These are phyloP conservation scores for Antrozous pallidus DNA, from an alignment of 2,797 vertebrate species.

Conservation along the genomic window DNA sequence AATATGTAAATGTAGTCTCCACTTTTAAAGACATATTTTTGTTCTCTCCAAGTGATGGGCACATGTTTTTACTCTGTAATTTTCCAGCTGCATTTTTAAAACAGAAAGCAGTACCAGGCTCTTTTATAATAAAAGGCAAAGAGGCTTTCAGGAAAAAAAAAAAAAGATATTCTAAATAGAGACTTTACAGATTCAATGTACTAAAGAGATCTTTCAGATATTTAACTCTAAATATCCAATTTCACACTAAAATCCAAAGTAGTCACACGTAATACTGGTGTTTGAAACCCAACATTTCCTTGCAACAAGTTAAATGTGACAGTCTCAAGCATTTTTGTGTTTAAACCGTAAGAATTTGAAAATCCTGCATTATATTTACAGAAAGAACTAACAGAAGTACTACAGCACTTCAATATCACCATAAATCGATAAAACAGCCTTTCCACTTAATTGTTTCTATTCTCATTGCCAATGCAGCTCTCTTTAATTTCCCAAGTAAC, in stretches of 20 bases:
- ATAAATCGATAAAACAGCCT: background rate
- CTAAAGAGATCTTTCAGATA: conserved; percentile 56
- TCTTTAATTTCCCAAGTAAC: background rate
- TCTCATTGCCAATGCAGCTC: background rate
- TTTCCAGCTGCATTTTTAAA: conserved; percentile 73
- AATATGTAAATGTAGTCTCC: background rate
- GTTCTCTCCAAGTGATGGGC: conserved; percentile 36
- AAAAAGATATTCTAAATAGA: conserved; percentile 68
- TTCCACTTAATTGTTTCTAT: conserved; percentile 14
- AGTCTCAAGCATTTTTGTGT: conserved; percentile 42
- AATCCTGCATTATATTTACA: background rate
- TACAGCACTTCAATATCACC: background rate
- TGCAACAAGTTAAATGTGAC: conserved; percentile 5
- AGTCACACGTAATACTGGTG: background rate
- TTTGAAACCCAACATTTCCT: conserved; percentile 31
- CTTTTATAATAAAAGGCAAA: conserved; percentile 74
- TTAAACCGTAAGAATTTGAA: conserved; percentile 31
- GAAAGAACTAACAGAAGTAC: conserved; percentile 13
- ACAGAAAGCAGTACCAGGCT: conserved; percentile 80
- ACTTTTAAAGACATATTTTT: conserved; percentile 38
- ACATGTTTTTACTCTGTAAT: conserved; percentile 46
- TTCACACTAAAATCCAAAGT: conserved; percentile 51
- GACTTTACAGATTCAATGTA: conserved; percentile 61
- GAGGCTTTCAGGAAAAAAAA: conserved; percentile 72
- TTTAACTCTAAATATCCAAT: conserved; percentile 35